Evolutionary conservation across 2,113 vertebrate species (phyloP), one percentile per base, ranked within the genome.

Genomic region (Hemiscyllium ocellatum): DNA sequence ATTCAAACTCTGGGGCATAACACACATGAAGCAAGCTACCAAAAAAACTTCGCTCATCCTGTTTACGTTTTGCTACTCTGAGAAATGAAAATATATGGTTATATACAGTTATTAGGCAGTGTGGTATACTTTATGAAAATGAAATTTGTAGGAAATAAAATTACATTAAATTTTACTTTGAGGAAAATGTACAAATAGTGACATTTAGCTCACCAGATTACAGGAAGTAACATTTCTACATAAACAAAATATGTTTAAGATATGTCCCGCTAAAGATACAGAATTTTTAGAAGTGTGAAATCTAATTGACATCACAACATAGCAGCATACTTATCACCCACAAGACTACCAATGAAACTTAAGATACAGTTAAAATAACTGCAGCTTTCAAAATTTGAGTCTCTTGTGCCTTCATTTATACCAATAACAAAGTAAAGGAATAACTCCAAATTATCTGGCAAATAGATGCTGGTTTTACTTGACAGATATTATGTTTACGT

Each of bases 1-100:
- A 98, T 97, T 99, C 99, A 97, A 99, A 99, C 96, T 99, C 99
- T 20, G 99, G 99, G 96, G 98, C 99, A 0, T 99, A 99, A 96
- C 99, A 99, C 61, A 99, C 98, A 1, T 99, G 99, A 96, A 99
- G 98, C 96, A 99, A 97, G 33, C 98, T 98, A 47, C 99, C 99
- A 96, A 98, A 99, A 97, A 99, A 99, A 96, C 98, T 99, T 96
- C 98, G 98, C 96, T 99, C 99, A 96, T 99, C 99, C 97, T 99
- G 98, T 96, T 98, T 98, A 86, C 98, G 98, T 97, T 99, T 99
- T 95, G 99, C 99, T 96, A 97, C 97, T 97, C 99, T 99, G 96
- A 4, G 96, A 90, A 96, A 97, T 95, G 42, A 12, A 94, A 94
- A 70, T 33, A 68, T 24, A 68, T 37, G 10, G 95, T 85, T 65